Evolutionary conservation across 2,797 vertebrate genomes (phyloP).

Genomic region (Nannoperca australis): DNA sequence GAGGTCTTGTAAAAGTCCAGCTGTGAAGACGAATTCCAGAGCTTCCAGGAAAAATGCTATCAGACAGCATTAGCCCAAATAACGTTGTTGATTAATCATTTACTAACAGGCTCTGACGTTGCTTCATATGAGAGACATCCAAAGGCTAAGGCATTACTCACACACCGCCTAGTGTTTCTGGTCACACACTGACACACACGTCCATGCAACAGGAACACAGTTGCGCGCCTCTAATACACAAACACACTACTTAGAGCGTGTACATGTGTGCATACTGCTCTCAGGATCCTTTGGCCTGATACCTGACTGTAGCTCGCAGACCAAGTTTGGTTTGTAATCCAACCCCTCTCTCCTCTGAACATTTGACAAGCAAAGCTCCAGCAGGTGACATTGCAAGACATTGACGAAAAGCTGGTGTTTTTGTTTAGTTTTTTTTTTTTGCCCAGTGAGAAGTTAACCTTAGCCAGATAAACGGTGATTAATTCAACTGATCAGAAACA

Average conservation of each 20-base stretch:
- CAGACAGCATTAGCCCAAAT: conserved; percentile 76
- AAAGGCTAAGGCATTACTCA: conserved; percentile 72
- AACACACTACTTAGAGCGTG: conserved; percentile 21
- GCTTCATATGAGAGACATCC: conserved; percentile 73
- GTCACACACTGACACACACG: conserved; percentile 34
- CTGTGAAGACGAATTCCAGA: conserved; percentile 79
- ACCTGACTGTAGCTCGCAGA: conserved; percentile 53
- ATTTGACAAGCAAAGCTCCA: conserved; percentile 54
- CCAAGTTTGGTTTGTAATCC: conserved; percentile 69
- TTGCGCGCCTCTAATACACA: conserved; percentile 8
- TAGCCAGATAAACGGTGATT: conserved; percentile 71
- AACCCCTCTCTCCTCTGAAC: conserved; percentile 36
- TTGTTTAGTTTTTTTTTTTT: conserved; percentile 16
- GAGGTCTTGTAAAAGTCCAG: conserved; percentile 78
- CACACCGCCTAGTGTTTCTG: conserved; percentile 63
- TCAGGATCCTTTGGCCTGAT: conserved; percentile 54
- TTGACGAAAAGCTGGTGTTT: conserved; percentile 24
- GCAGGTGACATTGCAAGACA: conserved; percentile 65
- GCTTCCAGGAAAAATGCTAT: conserved; percentile 81
- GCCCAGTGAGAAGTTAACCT: conserved; percentile 58
- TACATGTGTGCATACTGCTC: conserved; percentile 30
- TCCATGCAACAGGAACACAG: not conserved
- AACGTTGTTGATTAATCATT: conserved; percentile 80
- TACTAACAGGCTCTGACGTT: conserved; percentile 80
- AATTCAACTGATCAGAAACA: conserved; percentile 77